Base-by-base conservation (phyloP, 2,888 invertebrate genomes). In the Tuta absoluta region DNA sequence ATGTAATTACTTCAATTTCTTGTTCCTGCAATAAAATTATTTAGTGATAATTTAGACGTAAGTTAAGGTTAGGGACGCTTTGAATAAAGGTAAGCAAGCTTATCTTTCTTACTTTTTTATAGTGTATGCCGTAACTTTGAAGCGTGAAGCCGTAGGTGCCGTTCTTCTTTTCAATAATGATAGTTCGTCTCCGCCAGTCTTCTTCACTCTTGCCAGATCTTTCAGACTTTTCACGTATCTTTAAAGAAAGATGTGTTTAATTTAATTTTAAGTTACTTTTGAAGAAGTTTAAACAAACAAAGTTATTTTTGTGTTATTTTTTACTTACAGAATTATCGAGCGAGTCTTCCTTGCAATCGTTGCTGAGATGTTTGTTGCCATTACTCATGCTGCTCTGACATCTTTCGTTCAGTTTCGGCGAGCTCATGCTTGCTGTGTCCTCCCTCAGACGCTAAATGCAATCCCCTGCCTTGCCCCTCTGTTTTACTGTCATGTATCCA, bases 71-170 rank as follows among this genome's bases (percentile, higher is more conserved):
- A 49, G 8, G 14, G 8, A 41, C 41, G 14, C n/a, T n/a, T 41
- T 7, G n/a, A 14, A 12, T 38, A 38, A 38, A n/a, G n/a, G n/a
- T n/a, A n/a, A n/a, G n/a, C n/a, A n/a, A 14, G 14, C n/a, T 5
- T 56, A 24, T 33, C 28, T 8, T 12, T 24, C 11, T 66, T 68
- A 91, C 92, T 85, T 96, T 95, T 82, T 97, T 97, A 85, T 98
- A 98, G 82, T 98, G 98, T 67, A 99, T 98, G 41, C 98, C 98
- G 83, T 99, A 99, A 76, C 98, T 98, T 94, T 99, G 98, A 48
- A 99, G 92, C 0, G 98, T 98, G 87, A 99, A 99, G 14, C 99
- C 99, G 84, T 97, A 99, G 37, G 96, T 96, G 56, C 96, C 96
- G 82, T 96, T 96, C 81, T 95, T 96, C 89, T 97, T 96, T 84